Evolutionary conservation across 2,888 invertebrate species (phyloP), one percentile per base, ranked within the genome.

Genomic region (Pachydiplax longipennis): DNA sequence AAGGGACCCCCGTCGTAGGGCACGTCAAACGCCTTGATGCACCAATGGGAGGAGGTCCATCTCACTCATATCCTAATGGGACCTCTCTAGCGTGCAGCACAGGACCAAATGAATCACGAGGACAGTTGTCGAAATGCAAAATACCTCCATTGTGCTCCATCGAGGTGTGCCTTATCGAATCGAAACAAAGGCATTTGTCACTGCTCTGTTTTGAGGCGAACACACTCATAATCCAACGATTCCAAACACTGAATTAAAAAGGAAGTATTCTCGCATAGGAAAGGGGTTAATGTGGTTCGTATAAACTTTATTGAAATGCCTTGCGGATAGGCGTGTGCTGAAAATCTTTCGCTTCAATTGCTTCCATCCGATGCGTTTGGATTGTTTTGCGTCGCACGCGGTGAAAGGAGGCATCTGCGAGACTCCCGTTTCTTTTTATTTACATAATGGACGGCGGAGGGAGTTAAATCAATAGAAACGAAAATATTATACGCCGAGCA

Each of bases 111-210:
- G 35, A 58, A 35, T 61, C 87, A 61, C 65, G 87, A 65, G 58
- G 58, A 37, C 87, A 35, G 61, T 61, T 87, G 35, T 87, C 53
- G 61, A 87, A 87, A 87, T 87, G 87, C 87, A 87, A 87, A 87
- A 87, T 87, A 87, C 65, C 87, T 87, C 87, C 35, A 87, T 87
- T 87, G 87, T 87, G 35, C 37, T 61, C 87, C 61, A 61, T 37
- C 40, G 58, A n/a, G 61, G 13, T 31, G 61, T 87, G 87, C 35
- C 61, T 87, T 87, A 87, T 87, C 87, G 87, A 87, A 65, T 65
- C 87, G 87, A 87, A 87, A 87, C 87, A 87, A 87, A 87, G 53
- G 87, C 58, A 87, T 87, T 37, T 35, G 87, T 37, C 87, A 61
- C 37, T 87, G 58, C 37, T 65, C 61, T 65, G 35, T 40, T 37